Evolutionary conservation across 2,888 invertebrate genomes (phyloP), one percentile per base, ranked within the genome.

Genomic region (Anthophora plumipes): DNA sequence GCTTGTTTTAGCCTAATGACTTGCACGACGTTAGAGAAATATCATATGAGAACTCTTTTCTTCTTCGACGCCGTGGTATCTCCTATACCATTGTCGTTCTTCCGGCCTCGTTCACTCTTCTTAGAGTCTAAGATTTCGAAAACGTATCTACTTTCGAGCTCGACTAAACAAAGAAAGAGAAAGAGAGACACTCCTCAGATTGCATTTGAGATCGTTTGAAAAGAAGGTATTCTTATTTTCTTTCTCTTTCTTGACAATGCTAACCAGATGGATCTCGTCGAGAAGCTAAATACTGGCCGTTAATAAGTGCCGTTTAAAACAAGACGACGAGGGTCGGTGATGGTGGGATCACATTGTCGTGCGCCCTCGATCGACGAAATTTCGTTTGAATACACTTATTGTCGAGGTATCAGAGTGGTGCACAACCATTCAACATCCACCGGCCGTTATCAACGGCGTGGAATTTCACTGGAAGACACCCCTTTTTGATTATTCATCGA

Each of bases 401-500:
- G 70, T 37, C 66, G 48, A n/a, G 77, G 60, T 61, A 48, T 54
- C n/a, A 22, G 48, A 50, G 39, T 12, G 39, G 52, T 8, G 46
- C 31, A 37, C 11, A 74, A 31, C 55, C 67, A 63, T 80, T 76
- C 66, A 63, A 31, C 80, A 48, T n/a, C 5, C 46, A 31, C 0
- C 61, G 80, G 2, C 31, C 67, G 80, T 83, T 84, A 85, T 87
- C 85, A 83, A 72, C 74, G 52, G 63, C 77, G 66, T 31, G 84
- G 73, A 71, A 78, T 78, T 84, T 75, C 77, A 55, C 73, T 52
- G 85, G 72, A 85, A 80, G 83, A 85, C 85, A 86, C 82, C 85
- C 85, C 89, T 88, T 89, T 89, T 87, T 90, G 90, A 90, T 91
- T 91, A 91, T 91, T 91, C 91, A 90, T 91, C 87, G 90, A 84